Percentiles rank a stretch among this genome's conserved stretches.
Conservation (phyloP, 1,140 invertebrate species). For the Conus ventricosus region DNA sequence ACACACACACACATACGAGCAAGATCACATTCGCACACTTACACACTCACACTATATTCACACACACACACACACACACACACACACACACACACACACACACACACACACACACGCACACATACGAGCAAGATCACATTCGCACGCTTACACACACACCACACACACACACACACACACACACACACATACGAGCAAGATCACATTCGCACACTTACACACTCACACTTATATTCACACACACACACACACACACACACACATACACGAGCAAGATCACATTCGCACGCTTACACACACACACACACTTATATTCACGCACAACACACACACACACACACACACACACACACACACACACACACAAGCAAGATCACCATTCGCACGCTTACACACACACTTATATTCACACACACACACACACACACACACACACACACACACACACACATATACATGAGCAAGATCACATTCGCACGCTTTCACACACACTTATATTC, state of each 20-base stretch:
- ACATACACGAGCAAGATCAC: neutral
- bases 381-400: neutral
- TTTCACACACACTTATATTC: neutral
- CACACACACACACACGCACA: too few relatives aligned
- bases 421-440: slow-evolving; percentile 7
- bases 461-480: neutral
- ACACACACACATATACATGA: neutral
- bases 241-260: slow-evolving; percentile 2
- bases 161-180: slow-evolving; percentile 7
- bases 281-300: neutral
- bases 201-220: neutral
- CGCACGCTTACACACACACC: neutral
- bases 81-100: too few relatives aligned
- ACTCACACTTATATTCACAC: neutral
- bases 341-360: slow-evolving; percentile 10
- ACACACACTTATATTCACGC: too few relatives aligned
- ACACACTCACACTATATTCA: too few relatives aligned
- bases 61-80: too few relatives aligned
- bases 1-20: too few relatives aligned
- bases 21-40: too few relatives aligned
- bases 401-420: neutral
- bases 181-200: neutral
- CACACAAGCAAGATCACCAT: too few relatives aligned
- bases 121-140: too few relatives aligned
- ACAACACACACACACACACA: too few relatives aligned